These are phyloP conservation scores for Sciurus carolinensis DNA, from an alignment of 2,797 vertebrate genomes.

Conservation along the genomic window DNA sequence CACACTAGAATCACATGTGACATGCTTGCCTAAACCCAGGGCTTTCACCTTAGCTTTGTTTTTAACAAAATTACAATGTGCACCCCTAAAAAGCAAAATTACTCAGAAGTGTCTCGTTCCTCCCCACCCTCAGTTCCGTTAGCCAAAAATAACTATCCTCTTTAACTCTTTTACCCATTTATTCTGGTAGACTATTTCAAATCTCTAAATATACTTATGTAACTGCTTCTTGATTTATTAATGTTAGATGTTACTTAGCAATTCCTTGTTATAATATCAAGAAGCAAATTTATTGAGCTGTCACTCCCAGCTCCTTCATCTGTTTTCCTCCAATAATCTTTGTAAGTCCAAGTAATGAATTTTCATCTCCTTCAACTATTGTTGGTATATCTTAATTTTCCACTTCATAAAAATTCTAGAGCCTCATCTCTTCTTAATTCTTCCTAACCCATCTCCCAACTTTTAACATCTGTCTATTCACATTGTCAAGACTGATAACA, in stretches of 20 bases:
- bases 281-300: background rate
- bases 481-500: background rate
- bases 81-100: background rate
- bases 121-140: background rate
- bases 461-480: background rate
- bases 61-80: background rate
- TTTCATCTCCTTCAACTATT: background rate
- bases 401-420: background rate
- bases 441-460: background rate
- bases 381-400: background rate
- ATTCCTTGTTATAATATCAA: background rate
- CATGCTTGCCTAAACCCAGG: background rate
- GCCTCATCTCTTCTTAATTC: background rate
- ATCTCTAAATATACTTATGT: background rate
- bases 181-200: background rate
- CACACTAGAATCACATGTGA: background rate
- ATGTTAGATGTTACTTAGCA: background rate
- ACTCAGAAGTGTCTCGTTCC: background rate
- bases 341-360: background rate
- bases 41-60: background rate
- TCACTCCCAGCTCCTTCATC: background rate
- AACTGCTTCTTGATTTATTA: background rate
- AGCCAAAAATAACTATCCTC: background rate
- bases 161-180: background rate
- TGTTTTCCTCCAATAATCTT: background rate